phyloP scores from a whole-genome alignment of 92 coral and sea anemone genomes.

The Montipora capitata region DNA sequence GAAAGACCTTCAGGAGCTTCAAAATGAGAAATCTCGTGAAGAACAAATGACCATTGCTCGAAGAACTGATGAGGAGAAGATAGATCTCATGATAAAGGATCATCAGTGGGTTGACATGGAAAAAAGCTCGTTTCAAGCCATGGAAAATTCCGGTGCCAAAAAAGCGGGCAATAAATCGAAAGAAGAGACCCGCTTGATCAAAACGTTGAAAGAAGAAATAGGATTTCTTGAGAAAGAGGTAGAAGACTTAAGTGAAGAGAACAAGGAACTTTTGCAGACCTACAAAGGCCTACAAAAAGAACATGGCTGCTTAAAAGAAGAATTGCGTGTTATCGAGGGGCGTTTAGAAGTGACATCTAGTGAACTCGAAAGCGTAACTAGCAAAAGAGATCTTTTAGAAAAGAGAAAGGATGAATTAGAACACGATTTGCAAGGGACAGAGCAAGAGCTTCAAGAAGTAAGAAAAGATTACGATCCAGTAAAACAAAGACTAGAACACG shows the following conservation, averaged over 20 bases:
- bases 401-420: slow-evolving; percentile 25
- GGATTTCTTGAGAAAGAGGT: slow-evolving; percentile 50
- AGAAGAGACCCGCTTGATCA: background rate
- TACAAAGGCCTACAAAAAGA: slow-evolving; percentile 40
- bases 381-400: slow-evolving; percentile 13
- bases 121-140: background rate
- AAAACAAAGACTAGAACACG: background rate
- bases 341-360: background rate
- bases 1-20: slow-evolving; percentile 24
- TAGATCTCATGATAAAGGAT: slow-evolving; percentile 4
- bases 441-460: background rate
- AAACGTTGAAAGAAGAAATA: slow-evolving; percentile 39
- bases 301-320: slow-evolving; percentile 8
- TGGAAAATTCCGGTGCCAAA: background rate
- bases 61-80: background rate
- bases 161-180: background rate
- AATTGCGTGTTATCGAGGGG: background rate
- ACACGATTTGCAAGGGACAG: slow-evolving; percentile 6
- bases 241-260: slow-evolving; percentile 58
- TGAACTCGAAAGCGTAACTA: slow-evolving; percentile 2
- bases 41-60: background rate
- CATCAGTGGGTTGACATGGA: slow-evolving; percentile 3
- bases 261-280: slow-evolving; percentile 27
- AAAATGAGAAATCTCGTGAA: background rate
- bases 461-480: slow-evolving; percentile 10